These are phyloP conservation scores for Drosophila sulfurigaster DNA, from an alignment of 1,140 invertebrate genomes.

Conservation along the genomic window DNA sequence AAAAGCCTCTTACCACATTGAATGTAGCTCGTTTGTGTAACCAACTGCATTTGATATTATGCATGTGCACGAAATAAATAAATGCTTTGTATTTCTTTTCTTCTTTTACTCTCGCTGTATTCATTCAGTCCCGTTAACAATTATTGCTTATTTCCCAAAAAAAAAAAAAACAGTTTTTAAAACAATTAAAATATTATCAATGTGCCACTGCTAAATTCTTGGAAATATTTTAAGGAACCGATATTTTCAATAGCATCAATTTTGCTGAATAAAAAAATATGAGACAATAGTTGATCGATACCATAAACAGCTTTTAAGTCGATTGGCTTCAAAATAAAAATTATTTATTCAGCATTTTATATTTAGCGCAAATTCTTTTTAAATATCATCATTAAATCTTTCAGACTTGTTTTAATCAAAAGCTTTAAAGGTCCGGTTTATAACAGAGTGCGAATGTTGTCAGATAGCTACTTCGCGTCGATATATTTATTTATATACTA, in stretches of 20 bases:
- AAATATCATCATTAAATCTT: background rate
- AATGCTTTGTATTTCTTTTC: background rate
- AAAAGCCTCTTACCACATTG: slow-evolving; percentile 47
- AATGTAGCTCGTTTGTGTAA: slow-evolving; percentile 13
- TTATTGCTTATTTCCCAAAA: background rate
- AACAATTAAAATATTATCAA: background rate
- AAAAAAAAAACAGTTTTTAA: background rate
- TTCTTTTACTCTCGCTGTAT: too few relatives aligned
- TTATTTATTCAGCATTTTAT: background rate
- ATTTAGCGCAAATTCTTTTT: slow-evolving; percentile 2
- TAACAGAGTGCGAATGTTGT: slow-evolving; percentile 5
- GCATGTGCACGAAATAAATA: slow-evolving; percentile 7
- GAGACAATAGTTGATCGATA: background rate
- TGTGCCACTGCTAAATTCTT: background rate
- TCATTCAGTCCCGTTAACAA: too few relatives aligned
- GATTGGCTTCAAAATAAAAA: background rate
- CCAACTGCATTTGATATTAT: slow-evolving; percentile 1
- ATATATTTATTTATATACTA: background rate
- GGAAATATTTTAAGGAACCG: background rate
- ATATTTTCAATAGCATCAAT: background rate
- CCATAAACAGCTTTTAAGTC: background rate
- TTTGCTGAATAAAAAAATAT: background rate
- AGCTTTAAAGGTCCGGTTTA: slow-evolving; percentile 22
- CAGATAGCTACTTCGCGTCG: background rate
- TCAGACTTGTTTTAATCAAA: slow-evolving; percentile 1